phyloP scores from a whole-genome alignment of 2,797 vertebrate species.

The Platyrinchus mystaceus region DNA sequence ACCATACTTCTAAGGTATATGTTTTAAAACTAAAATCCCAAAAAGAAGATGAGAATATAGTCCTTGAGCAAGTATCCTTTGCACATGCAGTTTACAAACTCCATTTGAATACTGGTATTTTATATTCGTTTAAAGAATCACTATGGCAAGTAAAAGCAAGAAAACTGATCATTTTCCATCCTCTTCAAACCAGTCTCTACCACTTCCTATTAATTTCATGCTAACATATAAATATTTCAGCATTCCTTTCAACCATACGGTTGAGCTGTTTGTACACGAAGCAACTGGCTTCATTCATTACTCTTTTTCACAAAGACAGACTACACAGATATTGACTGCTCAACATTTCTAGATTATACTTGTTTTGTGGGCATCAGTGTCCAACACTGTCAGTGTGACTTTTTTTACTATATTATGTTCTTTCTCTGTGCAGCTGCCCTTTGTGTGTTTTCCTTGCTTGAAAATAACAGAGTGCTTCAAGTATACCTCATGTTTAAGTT shows the following conservation, averaged over 20 bases:
- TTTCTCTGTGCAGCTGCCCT: not conserved
- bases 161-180: not conserved
- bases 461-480: not conserved
- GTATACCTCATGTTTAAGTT: not conserved
- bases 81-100: not conserved
- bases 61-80: not conserved
- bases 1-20: not conserved
- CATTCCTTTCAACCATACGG: not conserved
- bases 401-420: not conserved
- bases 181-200: not conserved
- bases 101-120: not conserved
- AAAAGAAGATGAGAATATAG: not conserved
- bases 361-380: not conserved
- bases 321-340: not conserved
- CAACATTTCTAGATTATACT: not conserved
- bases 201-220: not conserved
- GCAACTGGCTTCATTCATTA: not conserved
- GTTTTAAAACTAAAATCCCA: not conserved
- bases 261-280: not conserved
- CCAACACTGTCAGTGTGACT: not conserved
- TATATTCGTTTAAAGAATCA: not conserved
- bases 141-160: not conserved
- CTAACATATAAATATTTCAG: not conserved
- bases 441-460: not conserved
- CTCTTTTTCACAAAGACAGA: not conserved